Evolutionary conservation across 2,888 invertebrate genomes (phyloP).

Genomic region (Drosophila austrosaltans): DNA sequence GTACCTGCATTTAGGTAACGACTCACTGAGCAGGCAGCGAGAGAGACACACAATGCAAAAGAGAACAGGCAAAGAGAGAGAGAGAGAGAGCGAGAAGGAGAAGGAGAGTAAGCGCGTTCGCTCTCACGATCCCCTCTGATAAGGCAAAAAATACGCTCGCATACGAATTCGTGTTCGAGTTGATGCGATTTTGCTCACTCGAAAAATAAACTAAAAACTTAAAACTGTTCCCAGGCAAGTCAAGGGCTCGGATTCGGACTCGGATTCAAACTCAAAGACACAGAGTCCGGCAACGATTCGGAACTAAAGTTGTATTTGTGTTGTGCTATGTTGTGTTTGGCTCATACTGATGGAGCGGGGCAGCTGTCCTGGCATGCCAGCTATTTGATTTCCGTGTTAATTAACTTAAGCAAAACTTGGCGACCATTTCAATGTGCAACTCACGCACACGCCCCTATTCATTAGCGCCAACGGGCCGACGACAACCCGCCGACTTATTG

Average conservation of each 20-base stretch:
- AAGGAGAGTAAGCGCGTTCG: neutral
- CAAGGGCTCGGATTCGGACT: conserved; percentile 7
- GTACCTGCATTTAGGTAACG: conserved; percentile 30
- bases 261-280: too few relatives aligned
- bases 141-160: neutral
- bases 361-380: conserved; percentile 64
- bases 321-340: too few relatives aligned
- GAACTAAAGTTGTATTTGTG: neutral
- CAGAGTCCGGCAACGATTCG: neutral
- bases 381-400: conserved; percentile 78
- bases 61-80: neutral
- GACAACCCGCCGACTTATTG: conserved; percentile 11
- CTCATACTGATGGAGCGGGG: conserved; percentile 17
- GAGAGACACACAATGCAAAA: neutral
- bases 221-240: conserved; percentile 11
- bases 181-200: neutral
- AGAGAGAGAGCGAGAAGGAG: neutral
- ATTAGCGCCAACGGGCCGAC: conserved; percentile 67
- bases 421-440: conserved; percentile 71
- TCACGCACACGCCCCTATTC: conserved; percentile 79
- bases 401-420: conserved; percentile 70
- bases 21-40: neutral
- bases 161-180: neutral
- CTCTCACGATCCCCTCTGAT: conserved; percentile 7
- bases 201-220: neutral